These are phyloP conservation scores for Procavia capensis DNA, from an alignment of 2,113 vertebrate species.

Conservation along the genomic window DNA sequence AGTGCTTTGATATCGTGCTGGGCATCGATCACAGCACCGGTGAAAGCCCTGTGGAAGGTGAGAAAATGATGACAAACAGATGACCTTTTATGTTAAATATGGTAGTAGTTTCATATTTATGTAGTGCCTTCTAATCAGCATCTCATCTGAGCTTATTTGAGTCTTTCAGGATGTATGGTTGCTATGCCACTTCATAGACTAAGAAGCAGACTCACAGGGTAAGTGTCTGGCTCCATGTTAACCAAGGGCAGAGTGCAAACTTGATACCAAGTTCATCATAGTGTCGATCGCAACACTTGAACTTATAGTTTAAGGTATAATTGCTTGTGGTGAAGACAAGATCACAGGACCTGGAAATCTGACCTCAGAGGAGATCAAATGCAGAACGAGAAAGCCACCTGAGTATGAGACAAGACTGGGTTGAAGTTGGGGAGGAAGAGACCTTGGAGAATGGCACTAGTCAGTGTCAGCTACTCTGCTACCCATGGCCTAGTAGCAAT, in stretches of 20 bases:
- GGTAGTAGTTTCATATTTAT: background rate
- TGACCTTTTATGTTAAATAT: background rate
- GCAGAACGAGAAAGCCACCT: background rate
- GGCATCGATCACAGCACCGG: conserved; percentile 76
- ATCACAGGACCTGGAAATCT: background rate
- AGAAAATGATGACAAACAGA: background rate
- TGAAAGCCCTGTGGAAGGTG: too few species aligned
- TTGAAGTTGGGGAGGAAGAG: background rate
- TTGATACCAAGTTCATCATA: background rate
- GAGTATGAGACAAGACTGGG: background rate
- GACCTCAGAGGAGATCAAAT: too few species aligned
- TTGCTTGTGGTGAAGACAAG: background rate
- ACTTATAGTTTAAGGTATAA: background rate
- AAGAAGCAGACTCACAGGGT: background rate
- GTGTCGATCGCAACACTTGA: background rate
- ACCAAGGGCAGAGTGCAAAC: background rate
- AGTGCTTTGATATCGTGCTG: conserved; percentile 88
- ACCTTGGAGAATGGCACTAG: too few species aligned
- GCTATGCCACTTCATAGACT: background rate
- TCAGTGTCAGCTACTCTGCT: too few species aligned
- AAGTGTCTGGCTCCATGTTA: background rate
- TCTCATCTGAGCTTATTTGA: background rate
- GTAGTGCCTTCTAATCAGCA: background rate
- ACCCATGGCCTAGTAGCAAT: too few species aligned
- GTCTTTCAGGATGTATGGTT: too few species aligned